phyloP scores from a whole-genome alignment of 2,888 invertebrate genomes.

The Sinhomidia bicolor region DNA sequence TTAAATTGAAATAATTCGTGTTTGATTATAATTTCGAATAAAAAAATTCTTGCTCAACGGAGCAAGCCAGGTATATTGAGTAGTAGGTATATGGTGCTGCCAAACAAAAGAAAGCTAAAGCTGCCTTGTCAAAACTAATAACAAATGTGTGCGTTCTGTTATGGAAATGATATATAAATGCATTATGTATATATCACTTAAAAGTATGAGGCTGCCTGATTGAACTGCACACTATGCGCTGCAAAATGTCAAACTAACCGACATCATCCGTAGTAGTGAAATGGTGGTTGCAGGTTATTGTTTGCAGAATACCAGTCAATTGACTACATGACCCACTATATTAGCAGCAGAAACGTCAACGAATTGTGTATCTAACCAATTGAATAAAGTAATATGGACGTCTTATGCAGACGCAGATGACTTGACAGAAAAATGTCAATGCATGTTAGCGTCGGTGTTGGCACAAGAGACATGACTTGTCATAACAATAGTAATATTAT shows the following conservation, averaged over 20 bases:
- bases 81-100: background rate
- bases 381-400: background rate
- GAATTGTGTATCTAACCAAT: background rate
- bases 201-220: background rate
- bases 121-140: too few relatives aligned
- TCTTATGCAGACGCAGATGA: background rate
- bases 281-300: background rate
- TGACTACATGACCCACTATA: background rate
- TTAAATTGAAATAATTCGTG: conserved; percentile 21
- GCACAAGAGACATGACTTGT: background rate
- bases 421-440: conserved; percentile 21
- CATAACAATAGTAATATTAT: background rate
- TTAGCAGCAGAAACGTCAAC: background rate
- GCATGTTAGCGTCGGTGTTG: background rate
- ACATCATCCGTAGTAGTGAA: too few relatives aligned
- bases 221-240: background rate
- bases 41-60: background rate
- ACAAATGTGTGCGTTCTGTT: background rate
- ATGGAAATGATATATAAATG: background rate
- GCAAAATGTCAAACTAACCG: conserved; percentile 28
- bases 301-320: conserved; percentile 2
- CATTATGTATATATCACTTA: too few relatives aligned
- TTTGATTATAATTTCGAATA: conserved; percentile 7
- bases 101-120: background rate
- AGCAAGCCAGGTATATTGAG: background rate